phyloP scores from a whole-genome alignment of 2,113 vertebrate species.

The Rissa tridactyla region DNA sequence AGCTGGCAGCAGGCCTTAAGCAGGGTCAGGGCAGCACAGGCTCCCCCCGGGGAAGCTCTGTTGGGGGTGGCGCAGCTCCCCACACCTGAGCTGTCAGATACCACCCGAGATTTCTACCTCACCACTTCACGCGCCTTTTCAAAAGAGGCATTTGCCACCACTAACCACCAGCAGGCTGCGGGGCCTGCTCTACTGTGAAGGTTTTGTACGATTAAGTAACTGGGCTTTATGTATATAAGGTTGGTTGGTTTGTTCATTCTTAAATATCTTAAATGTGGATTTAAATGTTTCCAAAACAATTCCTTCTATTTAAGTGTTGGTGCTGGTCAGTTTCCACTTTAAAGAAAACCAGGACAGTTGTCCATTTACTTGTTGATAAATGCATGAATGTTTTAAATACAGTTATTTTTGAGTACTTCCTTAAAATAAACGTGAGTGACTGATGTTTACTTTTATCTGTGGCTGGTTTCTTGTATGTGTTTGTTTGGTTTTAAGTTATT shows the following conservation, averaged over 20 bases:
- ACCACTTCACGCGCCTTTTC: background rate
- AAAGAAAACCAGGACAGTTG: background rate
- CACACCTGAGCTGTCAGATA: rapidly evolving
- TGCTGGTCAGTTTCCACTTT: background rate
- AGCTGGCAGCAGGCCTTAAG: too few species aligned
- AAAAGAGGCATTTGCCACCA: background rate
- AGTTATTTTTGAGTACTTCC: background rate
- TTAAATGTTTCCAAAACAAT: background rate
- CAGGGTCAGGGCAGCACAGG: too few species aligned
- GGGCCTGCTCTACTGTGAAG: background rate
- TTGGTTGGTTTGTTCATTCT: too few species aligned
- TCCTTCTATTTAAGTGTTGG: background rate
- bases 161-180: background rate
- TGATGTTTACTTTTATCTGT: background rate
- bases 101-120: constrained; percentile 48
- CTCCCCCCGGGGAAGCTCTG: too few species aligned
- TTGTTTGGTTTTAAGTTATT: background rate
- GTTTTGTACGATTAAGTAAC: rapidly evolving
- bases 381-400: background rate
- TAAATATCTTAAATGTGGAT: background rate
- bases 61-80: background rate
- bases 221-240: background rate
- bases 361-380: background rate
- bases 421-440: background rate
- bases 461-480: background rate